Base-by-base conservation (phyloP, 2,797 vertebrate species). In the Gymnoscopelus microlampas region DNA sequence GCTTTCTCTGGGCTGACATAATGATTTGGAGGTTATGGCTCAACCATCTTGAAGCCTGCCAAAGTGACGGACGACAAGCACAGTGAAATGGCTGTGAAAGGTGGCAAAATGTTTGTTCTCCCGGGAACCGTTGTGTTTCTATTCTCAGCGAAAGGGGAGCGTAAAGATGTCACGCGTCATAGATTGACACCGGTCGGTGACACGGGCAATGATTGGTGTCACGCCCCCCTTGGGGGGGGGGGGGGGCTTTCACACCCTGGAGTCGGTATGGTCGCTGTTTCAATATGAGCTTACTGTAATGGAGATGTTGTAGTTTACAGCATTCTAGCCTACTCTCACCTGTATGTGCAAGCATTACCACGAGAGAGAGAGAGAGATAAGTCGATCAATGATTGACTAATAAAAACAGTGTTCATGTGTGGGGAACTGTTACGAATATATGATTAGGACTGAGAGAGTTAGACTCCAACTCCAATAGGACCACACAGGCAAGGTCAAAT, bases 141-240 rank as follows among this genome's bases (percentile, higher is more conserved):
- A 1, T 10, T 64, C 60, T 44, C 11, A 39, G 35, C 7, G 39
- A 63, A 67, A 24, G 49, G 73, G 62, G 4, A 2, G 44, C 56
- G 53, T 67, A 12, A 65, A 82, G 39, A 59, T 76, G 81, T 83
- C 82, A 70, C 70, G 75, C 57, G 39, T 39, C 35, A 58, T 47
- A 67, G 62, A 44, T 51, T 19, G 70, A 47, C 68, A 73, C 73
- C 53, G n/a, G 72, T 5, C 68, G 70, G 74, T 61, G 76, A 79
- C 73, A 59, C 35, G 70, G 3, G 68, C 69, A 56, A 54, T 71
- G 66, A 78, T 76, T 66, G 65, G 72, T 81, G 83, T 74, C 78
- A 54, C 9, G 7, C 63, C 64, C 58, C 35, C 7, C 35, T 7
- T 0, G 19, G 19, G 19, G 19, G 19, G 19, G 19, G 19, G 19